A percentile compares a stretch with the other conserved stretches of the same genome.
phyloP scores from a whole-genome alignment of 2,888 invertebrate genomes.

The Drosophila anomalata region DNA sequence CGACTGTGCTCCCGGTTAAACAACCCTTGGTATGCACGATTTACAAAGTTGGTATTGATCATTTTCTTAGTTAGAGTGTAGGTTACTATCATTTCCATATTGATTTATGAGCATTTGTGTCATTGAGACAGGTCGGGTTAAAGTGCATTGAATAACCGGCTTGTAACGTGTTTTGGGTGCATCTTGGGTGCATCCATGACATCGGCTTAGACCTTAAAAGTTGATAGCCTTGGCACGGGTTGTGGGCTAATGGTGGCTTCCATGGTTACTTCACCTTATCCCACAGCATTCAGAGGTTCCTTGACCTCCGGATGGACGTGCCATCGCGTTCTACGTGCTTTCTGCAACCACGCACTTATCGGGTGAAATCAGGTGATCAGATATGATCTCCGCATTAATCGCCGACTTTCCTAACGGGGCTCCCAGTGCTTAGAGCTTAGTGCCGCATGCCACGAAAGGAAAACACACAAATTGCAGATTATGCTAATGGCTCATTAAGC shows the following conservation, averaged over 20 bases:
- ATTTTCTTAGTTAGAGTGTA: too few relatives aligned
- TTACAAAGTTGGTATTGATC: too few relatives aligned
- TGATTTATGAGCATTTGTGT: background rate
- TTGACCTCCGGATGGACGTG: constrained; percentile 5
- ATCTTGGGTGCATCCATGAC: constrained; percentile 1
- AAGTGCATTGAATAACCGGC: constrained; percentile 33
- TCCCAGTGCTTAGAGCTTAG: constrained; percentile 39
- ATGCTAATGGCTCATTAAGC: constrained; percentile 52
- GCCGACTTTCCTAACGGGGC: constrained; percentile 30
- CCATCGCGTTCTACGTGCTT: background rate
- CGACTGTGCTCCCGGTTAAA: too few relatives aligned
- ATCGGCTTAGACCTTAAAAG: background rate
- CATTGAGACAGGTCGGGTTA: background rate
- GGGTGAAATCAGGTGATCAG: constrained; percentile 19
- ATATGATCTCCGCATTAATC: constrained; percentile 8
- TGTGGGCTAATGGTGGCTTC: background rate
- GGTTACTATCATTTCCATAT: background rate
- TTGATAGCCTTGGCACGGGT: background rate
- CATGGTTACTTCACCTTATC: background rate
- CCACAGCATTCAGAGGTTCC: background rate
- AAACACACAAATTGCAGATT: constrained; percentile 32
- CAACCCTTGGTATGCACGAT: too few relatives aligned
- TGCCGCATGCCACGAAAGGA: constrained; percentile 45
- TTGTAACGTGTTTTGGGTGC: background rate
- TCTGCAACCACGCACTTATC: constrained; percentile 12